A percentile compares a stretch with the other conserved stretches of the same genome.
Conservation (phyloP, 2,888 invertebrate genomes). For the Apodemia duryi region DNA sequence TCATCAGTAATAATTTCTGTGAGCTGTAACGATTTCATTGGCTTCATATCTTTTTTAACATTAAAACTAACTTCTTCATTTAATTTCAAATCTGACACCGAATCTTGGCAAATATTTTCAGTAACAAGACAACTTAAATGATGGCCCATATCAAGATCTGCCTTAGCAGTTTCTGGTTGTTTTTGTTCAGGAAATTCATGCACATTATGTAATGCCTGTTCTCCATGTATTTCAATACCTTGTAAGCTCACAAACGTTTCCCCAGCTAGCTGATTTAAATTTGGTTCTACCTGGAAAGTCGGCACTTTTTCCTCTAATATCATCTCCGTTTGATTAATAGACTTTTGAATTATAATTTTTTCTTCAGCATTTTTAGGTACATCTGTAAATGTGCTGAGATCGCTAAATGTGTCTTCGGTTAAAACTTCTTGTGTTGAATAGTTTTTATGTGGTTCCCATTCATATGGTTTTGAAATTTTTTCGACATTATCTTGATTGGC, state of each 20-base stretch:
- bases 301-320: conserved; percentile 41
- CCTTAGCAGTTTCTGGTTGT: conserved; percentile 41
- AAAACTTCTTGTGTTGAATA: conserved; percentile 49
- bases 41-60: conserved; percentile 51
- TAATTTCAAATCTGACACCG: conserved; percentile 55
- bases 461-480: conserved; percentile 36
- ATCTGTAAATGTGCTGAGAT: conserved; percentile 32
- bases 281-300: conserved; percentile 32
- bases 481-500: conserved; percentile 34
- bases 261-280: conserved; percentile 43
- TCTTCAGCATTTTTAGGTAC: conserved; percentile 40
- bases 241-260: conserved; percentile 43
- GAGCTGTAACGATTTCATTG: conserved; percentile 50
- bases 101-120: conserved; percentile 60
- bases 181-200: conserved; percentile 36
- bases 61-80: conserved; percentile 54
- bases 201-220: conserved; percentile 47
- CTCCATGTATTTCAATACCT: conserved; percentile 43
- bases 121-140: conserved; percentile 47
- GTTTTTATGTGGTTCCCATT: conserved; percentile 48
- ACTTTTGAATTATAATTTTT: conserved; percentile 44
- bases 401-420: conserved; percentile 41
- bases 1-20: conserved; percentile 50
- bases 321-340: conserved; percentile 47
- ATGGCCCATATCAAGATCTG: conserved; percentile 45